phyloP scores from a whole-genome alignment of 2,113 vertebrate genomes.

The Oncorhynchus masou region DNA sequence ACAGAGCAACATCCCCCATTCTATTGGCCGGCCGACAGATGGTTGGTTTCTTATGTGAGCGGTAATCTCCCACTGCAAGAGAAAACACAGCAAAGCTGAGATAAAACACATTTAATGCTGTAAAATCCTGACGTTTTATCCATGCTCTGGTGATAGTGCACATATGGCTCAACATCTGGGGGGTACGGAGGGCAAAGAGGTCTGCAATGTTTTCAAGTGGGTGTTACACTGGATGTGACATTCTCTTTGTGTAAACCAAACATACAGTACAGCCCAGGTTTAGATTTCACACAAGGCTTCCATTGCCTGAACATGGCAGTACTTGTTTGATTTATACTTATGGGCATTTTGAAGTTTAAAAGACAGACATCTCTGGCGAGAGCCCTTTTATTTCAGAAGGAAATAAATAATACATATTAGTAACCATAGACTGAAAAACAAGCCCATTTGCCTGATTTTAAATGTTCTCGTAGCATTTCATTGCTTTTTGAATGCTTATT shows the following conservation, averaged over 20 bases:
- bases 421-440: too few species aligned
- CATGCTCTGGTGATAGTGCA: slow-evolving; percentile 63
- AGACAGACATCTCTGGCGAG: too few species aligned
- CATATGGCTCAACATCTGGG: slow-evolving; percentile 85
- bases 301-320: neutral
- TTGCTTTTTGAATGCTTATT: neutral
- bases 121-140: slow-evolving; percentile 77
- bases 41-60: slow-evolving; percentile 79
- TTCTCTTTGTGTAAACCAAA: neutral
- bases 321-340: neutral
- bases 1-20: slow-evolving; percentile 53
- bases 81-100: slow-evolving; percentile 81
- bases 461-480: neutral
- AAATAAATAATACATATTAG: too few species aligned
- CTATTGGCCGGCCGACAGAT: slow-evolving; percentile 73
- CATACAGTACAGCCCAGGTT: neutral
- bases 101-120: slow-evolving; percentile 83
- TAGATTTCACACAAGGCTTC: neutral
- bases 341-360: too few species aligned
- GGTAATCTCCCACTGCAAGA: slow-evolving; percentile 79
- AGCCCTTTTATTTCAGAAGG: too few species aligned
- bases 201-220: neutral
- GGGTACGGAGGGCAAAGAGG: slow-evolving; percentile 5
- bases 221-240: neutral
- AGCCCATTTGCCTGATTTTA: neutral